Percentiles rank a stretch among this genome's conserved stretches.
Evolutionary conservation across 1,140 invertebrate genomes (phyloP).

Genomic region (Penaeus japonicus): DNA sequence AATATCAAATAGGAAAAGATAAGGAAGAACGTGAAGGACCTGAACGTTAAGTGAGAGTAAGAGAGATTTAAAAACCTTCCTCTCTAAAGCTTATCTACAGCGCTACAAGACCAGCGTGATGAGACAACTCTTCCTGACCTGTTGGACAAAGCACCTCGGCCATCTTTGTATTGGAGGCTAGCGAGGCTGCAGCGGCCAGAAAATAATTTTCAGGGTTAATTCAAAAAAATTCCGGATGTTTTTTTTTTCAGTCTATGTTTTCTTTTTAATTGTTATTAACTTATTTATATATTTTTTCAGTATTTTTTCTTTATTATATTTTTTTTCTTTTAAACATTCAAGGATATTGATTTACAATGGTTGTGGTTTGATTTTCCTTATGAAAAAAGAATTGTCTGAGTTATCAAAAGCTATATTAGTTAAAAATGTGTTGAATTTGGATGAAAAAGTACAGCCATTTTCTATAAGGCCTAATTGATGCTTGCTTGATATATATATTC

Average conservation of each 20-base stretch:
- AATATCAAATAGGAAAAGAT: no score
- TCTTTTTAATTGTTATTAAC: not conserved
- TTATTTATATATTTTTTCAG: no score
- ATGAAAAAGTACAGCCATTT: not conserved
- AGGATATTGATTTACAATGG: no score
- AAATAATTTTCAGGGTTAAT: conserved; percentile 16
- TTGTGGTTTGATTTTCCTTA: no score
- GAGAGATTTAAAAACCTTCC: no score
- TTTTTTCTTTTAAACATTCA: no score
- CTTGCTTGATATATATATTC: no score
- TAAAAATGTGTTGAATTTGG: not conserved
- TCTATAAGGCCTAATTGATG: no score
- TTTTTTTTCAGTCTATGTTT: not conserved
- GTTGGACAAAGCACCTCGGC: conserved; percentile 47
- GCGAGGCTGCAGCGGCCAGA: conserved; percentile 22
- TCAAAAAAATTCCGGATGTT: not conserved
- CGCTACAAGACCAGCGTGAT: not conserved
- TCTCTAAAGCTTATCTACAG: not conserved
- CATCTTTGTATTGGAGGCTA: conserved; percentile 46
- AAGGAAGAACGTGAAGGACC: no score
- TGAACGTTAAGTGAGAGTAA: no score
- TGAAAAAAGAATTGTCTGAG: no score
- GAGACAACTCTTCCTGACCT: conserved; percentile 35
- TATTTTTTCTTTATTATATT: no score
- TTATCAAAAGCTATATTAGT: not conserved